A percentile compares a stretch with the other conserved stretches of the same genome.
Evolutionary conservation across 2,797 vertebrate genomes (phyloP).

Genomic region (Cyprinella venusta): DNA sequence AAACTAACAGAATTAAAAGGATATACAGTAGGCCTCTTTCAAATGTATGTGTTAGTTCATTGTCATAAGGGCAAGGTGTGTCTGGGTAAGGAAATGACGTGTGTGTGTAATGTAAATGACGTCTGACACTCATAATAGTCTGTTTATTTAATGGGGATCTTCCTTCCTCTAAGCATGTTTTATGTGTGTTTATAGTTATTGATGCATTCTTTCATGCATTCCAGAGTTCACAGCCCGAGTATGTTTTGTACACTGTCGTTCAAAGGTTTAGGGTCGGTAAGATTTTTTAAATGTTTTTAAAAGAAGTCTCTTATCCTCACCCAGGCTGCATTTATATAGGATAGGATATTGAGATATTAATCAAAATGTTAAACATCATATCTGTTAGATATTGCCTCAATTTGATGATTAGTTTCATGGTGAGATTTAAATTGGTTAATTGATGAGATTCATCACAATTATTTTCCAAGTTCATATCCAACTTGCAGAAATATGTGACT

Average conservation of each 20-base stretch:
- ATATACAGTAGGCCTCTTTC: conserved; percentile 10
- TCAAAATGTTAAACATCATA: too few relatives aligned
- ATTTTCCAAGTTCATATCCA: background rate
- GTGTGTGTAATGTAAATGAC: background rate
- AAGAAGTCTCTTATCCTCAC: too few relatives aligned
- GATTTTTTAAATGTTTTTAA: too few relatives aligned
- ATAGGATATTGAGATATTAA: too few relatives aligned
- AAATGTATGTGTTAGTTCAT: conserved; percentile 13
- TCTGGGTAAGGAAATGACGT: background rate
- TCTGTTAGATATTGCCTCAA: background rate
- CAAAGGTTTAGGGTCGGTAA: too few relatives aligned
- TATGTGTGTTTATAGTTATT: conserved; percentile 20
- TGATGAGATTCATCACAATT: background rate
- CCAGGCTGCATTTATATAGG: too few relatives aligned
- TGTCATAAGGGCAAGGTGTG: background rate
- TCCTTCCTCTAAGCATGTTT: conserved; percentile 44
- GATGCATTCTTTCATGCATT: conserved; percentile 1
- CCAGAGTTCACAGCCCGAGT: background rate
- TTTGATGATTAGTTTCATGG: background rate
- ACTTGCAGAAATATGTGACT: background rate
- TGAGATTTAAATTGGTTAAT: background rate
- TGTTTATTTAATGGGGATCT: conserved; percentile 41
- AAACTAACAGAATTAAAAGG: background rate
- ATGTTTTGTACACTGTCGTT: background rate
- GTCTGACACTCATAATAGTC: conserved; percentile 13